These are phyloP conservation scores for Drosophila pruinosa DNA, from an alignment of 1,140 invertebrate species.

Conservation along the genomic window DNA sequence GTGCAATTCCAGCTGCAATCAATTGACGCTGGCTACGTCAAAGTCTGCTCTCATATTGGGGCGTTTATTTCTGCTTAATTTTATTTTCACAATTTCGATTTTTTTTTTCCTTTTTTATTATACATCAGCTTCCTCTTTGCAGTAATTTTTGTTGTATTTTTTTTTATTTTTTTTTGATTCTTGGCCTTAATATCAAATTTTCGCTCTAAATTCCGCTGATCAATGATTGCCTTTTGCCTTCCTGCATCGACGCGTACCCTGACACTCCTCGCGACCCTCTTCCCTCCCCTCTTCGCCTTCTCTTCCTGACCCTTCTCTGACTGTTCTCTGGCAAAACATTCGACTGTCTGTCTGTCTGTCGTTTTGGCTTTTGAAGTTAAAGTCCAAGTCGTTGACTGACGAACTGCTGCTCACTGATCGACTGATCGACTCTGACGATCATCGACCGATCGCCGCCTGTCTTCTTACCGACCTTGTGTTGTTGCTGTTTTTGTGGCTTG, in stretches of 20 bases:
- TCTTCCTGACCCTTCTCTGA: neutral
- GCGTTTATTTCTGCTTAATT: conserved; percentile 78
- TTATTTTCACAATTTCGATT: conserved; percentile 71
- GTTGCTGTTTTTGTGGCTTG: conserved; percentile 40
- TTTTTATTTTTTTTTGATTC: conserved; percentile 18
- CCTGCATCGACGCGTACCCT: conserved; percentile 35
- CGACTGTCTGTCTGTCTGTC: conserved; percentile 21
- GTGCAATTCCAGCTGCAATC: conserved; percentile 11
- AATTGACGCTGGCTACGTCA: conserved; percentile 16
- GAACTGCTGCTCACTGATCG: conserved; percentile 4
- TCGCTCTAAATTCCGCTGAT: conserved; percentile 80
- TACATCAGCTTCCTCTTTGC: conserved; percentile 47
- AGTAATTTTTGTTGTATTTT: conserved; percentile 48
- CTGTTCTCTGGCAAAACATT: neutral
- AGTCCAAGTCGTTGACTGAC: conserved; percentile 26
- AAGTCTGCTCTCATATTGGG: conserved; percentile 41
- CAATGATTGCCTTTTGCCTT: conserved; percentile 74
- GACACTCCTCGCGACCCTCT: neutral
- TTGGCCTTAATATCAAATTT: conserved; percentile 79
- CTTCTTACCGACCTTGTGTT: conserved; percentile 72
- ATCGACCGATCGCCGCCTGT: conserved; percentile 57
- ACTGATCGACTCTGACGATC: conserved; percentile 47
- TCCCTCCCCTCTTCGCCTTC: neutral
- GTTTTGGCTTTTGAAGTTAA: conserved; percentile 36
- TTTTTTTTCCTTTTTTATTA: conserved; percentile 12